phyloP scores from a whole-genome alignment of 2,113 vertebrate genomes.

The Antechinus flavipes region DNA sequence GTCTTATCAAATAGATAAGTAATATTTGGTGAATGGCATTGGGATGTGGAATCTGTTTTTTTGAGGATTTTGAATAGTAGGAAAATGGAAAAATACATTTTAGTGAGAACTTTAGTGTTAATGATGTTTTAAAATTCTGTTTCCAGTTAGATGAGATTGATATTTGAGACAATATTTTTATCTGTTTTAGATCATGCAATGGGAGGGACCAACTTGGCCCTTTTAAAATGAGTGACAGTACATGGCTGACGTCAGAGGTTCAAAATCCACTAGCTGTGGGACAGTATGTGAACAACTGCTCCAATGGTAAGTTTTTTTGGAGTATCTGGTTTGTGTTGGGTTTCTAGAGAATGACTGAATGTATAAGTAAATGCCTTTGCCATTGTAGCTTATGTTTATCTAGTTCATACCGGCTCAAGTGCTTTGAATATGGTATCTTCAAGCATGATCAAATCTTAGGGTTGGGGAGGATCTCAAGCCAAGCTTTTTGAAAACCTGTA shows the following conservation, averaged over 20 bases:
- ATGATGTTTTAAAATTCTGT: background rate
- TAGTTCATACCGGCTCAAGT: background rate
- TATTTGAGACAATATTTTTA: rapidly evolving
- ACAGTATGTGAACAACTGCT: constrained; percentile 97
- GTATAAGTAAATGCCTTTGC: background rate
- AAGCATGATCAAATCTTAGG: background rate
- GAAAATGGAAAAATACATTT: background rate
- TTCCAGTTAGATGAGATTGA: constrained; percentile 8
- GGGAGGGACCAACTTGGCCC: constrained; percentile 91
- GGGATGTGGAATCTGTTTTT: background rate
- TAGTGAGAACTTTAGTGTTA: constrained; percentile 7
- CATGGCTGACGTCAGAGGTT: constrained; percentile 88
- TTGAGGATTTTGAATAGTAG: background rate
- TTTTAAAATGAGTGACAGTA: constrained; percentile 89
- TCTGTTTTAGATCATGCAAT: constrained; percentile 90
- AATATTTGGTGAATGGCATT: background rate
- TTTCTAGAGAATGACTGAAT: background rate
- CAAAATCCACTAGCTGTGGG: constrained; percentile 93
- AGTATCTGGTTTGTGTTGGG: background rate
- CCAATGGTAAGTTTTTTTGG: constrained; percentile 85
- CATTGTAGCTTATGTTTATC: background rate
- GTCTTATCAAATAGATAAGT: constrained; percentile 5
- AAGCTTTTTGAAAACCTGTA: background rate
- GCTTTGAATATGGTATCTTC: background rate
- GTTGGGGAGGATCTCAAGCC: background rate